Evolutionary conservation across 1,140 invertebrate genomes (phyloP).

Genomic region (Pseudomyrmex dendroicus): DNA sequence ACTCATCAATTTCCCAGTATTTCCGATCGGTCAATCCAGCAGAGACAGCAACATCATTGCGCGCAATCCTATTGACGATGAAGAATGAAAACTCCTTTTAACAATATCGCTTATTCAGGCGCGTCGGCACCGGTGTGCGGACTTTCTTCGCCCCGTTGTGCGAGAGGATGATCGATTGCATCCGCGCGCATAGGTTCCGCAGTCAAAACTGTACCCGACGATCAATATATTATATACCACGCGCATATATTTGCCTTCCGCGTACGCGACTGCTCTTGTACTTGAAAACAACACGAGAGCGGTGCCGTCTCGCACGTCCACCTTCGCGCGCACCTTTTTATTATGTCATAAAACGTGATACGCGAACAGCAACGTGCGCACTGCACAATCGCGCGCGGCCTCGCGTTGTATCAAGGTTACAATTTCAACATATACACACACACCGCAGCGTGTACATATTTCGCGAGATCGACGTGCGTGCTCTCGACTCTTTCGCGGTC

Average conservation of each 20-base stretch:
- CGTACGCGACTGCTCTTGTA: conserved; percentile 2
- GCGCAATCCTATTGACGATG: conserved; percentile 59
- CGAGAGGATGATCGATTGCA: conserved; percentile 59
- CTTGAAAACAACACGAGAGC: conserved; percentile 21
- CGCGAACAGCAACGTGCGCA: background rate
- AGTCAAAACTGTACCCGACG: conserved; percentile 48
- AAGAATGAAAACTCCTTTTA: conserved; percentile 64
- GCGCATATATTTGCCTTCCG: conserved; percentile 17
- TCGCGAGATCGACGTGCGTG: conserved; percentile 14
- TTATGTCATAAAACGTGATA: conserved; percentile 22
- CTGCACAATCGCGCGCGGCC: background rate
- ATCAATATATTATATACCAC: conserved; percentile 50
- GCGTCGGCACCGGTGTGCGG: conserved; percentile 53
- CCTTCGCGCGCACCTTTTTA: conserved; percentile 15
- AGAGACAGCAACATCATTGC: conserved; percentile 61
- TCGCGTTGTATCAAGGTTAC: conserved; percentile 7
- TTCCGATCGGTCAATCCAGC: conserved; percentile 59
- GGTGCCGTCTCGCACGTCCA: background rate
- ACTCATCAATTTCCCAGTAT: conserved; percentile 57
- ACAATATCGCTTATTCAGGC: conserved; percentile 62
- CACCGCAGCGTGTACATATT: background rate
- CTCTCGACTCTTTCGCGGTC: background rate
- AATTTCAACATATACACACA: background rate
- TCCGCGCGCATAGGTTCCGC: conserved; percentile 46
- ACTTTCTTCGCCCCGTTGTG: conserved; percentile 49